Conservation (phyloP, 1,140 invertebrate species). For the Maconellicoccus hirsutus region DNA sequence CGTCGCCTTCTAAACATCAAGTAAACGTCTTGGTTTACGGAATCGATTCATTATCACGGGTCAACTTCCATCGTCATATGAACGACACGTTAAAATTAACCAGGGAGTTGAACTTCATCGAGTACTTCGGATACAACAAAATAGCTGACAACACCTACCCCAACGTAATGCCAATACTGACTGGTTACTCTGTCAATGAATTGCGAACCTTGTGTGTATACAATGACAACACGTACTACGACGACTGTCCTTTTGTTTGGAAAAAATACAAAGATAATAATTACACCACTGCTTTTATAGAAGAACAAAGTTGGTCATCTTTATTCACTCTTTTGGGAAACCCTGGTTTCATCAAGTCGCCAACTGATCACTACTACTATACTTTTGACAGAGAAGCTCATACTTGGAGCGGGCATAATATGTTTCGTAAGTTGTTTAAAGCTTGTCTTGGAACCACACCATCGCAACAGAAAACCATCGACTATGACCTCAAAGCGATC, state of each 20-base stretch:
- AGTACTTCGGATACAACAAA: conserved; percentile 37
- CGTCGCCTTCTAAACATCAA: conserved; percentile 55
- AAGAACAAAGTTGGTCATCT: conserved; percentile 60
- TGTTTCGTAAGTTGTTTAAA: no score
- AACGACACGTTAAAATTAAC: conserved; percentile 38
- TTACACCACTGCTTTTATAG: conserved; percentile 53
- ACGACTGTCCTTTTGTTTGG: conserved; percentile 46
- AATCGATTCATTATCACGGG: conserved; percentile 44
- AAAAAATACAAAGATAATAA: conserved; percentile 40
- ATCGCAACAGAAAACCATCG: background rate
- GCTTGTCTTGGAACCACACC: conserved; percentile 28
- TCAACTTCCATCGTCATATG: conserved; percentile 46
- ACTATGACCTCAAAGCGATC: conserved; percentile 41
- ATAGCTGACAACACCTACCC: conserved; percentile 39
- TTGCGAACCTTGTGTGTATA: conserved; percentile 32
- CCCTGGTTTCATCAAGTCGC: conserved; percentile 57
- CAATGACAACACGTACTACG: conserved; percentile 37
- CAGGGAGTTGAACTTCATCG: conserved; percentile 32
- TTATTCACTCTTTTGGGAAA: conserved; percentile 69
- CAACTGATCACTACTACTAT: conserved; percentile 62
- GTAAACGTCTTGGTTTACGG: conserved; percentile 54
- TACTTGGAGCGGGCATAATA: no score
- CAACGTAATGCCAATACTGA: conserved; percentile 36
- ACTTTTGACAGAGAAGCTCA: conserved; percentile 41
- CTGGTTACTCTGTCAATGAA: conserved; percentile 31